Percentiles rank a stretch among this genome's conserved stretches.
Conservation (phyloP, 2,113 vertebrate genomes). For the Rana temporaria region DNA sequence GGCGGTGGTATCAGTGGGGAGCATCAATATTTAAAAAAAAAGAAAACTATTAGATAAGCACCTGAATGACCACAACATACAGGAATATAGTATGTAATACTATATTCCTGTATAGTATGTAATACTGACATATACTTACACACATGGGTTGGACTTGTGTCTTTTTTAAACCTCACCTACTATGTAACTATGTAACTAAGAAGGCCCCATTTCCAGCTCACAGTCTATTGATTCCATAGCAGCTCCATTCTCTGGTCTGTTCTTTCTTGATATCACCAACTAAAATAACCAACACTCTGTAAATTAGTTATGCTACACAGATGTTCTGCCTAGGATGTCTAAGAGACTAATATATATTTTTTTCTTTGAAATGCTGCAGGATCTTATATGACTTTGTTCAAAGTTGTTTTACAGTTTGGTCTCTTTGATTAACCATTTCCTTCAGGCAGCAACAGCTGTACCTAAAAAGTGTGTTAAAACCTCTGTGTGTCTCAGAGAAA, state of each 20-base stretch:
- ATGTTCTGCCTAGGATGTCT: conserved; percentile 20
- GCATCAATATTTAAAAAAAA: no score
- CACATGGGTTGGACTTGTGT: no score
- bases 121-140: no score
- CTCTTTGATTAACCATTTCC: not conserved
- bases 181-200: no score
- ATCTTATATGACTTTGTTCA: not conserved
- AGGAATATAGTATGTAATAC: no score
- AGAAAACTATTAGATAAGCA: no score
- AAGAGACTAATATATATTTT: not conserved
- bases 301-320: not conserved
- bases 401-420: conserved; percentile 23
- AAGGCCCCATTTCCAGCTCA: conserved; percentile 13
- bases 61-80: no score
- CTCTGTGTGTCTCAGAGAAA: conserved; percentile 16
- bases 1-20: no score
- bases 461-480: conserved; percentile 23
- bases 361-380: not conserved
- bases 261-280: not conserved
- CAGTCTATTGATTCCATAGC: conserved; percentile 16
- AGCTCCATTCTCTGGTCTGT: conserved; percentile 5
- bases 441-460: conserved; percentile 40
- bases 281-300: not conserved
- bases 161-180: no score
- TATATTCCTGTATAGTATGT: no score